phyloP scores from a whole-genome alignment of 2,888 invertebrate species.

The Sipunculus nudus region DNA sequence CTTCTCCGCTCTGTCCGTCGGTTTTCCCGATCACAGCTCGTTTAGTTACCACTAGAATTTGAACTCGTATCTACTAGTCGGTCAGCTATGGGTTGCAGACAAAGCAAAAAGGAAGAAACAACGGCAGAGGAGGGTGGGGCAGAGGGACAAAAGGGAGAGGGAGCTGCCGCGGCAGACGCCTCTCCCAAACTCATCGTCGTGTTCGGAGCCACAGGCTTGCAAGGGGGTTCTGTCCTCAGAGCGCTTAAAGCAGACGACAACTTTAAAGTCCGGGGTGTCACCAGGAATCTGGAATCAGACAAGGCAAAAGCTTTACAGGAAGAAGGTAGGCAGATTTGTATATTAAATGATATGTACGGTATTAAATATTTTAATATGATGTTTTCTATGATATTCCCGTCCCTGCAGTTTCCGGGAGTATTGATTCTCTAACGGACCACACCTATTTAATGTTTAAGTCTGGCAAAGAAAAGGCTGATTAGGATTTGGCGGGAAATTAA shows the following conservation, averaged over 20 bases:
- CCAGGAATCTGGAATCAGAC: slow-evolving; percentile 52
- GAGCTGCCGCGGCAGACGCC: background rate
- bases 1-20: too few relatives aligned
- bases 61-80: too few relatives aligned
- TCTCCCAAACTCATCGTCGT: slow-evolving; percentile 45
- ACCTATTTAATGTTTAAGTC: too few relatives aligned
- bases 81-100: slow-evolving; percentile 28
- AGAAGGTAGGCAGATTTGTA: slow-evolving; percentile 42
- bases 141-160: background rate
- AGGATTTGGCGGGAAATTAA: too few relatives aligned
- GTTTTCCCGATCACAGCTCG: too few relatives aligned
- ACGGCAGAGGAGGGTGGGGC: background rate
- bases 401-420: too few relatives aligned
- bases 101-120: slow-evolving; percentile 17
- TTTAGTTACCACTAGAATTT: too few relatives aligned
- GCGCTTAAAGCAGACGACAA: slow-evolving; percentile 45
- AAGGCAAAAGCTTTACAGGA: slow-evolving; percentile 50
- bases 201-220: slow-evolving; percentile 57
- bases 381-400: too few relatives aligned
- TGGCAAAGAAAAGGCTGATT: too few relatives aligned
- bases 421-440: too few relatives aligned
- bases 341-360: background rate
- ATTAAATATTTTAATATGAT: too few relatives aligned
- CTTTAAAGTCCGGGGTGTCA: slow-evolving; percentile 54
- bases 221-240: slow-evolving; percentile 56